Conservation (phyloP, 2,113 vertebrate species). For the Halichoeres trimaculatus region DNA sequence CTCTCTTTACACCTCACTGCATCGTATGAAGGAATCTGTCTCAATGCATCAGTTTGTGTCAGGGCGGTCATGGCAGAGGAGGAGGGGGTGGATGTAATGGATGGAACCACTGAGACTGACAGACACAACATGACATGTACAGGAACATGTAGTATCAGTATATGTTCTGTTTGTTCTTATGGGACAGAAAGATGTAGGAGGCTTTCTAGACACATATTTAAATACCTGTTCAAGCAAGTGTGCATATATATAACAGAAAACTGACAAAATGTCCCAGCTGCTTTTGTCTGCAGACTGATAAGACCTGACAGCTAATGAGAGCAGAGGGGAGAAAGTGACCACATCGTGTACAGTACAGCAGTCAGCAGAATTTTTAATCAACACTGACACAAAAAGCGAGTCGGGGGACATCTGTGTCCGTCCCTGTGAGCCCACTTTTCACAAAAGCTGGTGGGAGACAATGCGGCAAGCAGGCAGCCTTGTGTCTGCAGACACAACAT, state of each 20-base stretch:
- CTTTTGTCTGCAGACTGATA: slow-evolving; percentile 22
- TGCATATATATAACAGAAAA: neutral
- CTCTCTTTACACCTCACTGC: slow-evolving; percentile 24
- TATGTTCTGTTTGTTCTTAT: no score
- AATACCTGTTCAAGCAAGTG: no score
- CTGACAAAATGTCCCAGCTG: neutral
- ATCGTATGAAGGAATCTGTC: slow-evolving; percentile 43
- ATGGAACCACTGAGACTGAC: neutral
- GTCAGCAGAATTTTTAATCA: slow-evolving; percentile 43
- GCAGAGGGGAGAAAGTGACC: slow-evolving; percentile 15
- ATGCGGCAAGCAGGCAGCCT: slow-evolving; percentile 41
- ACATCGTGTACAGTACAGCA: slow-evolving; percentile 21
- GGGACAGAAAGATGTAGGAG: no score
- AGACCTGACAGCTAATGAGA: slow-evolving; percentile 21
- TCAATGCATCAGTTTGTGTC: slow-evolving; percentile 42
- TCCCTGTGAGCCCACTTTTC: slow-evolving; percentile 9
- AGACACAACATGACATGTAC: neutral
- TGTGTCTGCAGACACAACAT: slow-evolving; percentile 49
- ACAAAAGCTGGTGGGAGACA: slow-evolving; percentile 45
- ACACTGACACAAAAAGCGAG: slow-evolving; percentile 13
- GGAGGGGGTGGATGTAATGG: neutral
- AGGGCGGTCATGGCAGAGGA: slow-evolving; percentile 8
- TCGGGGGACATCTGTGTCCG: slow-evolving; percentile 15
- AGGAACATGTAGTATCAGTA: no score
- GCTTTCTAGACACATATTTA: no score